Evolutionary conservation across 2,113 vertebrate species (phyloP).

Genomic region (Labeo catla): DNA sequence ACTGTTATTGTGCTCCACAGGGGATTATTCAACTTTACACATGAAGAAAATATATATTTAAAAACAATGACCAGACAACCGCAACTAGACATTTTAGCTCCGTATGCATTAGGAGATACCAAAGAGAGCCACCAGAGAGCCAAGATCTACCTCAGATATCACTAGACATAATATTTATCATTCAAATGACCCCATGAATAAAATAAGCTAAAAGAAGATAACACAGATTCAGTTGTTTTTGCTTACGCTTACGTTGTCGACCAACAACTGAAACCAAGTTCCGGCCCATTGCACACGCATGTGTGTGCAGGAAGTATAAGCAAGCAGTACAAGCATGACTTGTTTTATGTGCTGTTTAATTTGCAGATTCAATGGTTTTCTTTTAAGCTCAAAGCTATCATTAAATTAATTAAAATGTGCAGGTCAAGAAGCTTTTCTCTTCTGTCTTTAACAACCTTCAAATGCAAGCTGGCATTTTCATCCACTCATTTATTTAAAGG

Average conservation of each 20-base stretch:
- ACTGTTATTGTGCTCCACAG: neutral
- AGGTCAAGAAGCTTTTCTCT: neutral
- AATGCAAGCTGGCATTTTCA: neutral
- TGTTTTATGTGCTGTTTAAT: neutral
- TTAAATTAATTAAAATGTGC: neutral
- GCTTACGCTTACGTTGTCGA: slow-evolving; percentile 19
- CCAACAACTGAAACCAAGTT: neutral
- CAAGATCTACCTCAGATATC: neutral
- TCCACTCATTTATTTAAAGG: neutral
- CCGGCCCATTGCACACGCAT: neutral
- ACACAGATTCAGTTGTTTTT: slow-evolving; percentile 42
- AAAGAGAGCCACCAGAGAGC: neutral
- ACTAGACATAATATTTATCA: neutral
- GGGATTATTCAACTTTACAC: neutral
- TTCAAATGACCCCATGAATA: neutral
- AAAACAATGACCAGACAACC: neutral
- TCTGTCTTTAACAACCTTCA: neutral
- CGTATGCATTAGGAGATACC: neutral
- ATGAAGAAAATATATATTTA: neutral
- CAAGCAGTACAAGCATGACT: neutral
- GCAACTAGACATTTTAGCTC: neutral
- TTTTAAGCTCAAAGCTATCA: slow-evolving; percentile 17
- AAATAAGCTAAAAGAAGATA: slow-evolving; percentile 47
- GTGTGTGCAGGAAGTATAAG: neutral
- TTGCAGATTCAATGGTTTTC: slow-evolving; percentile 12